These are phyloP conservation scores for Tortricodes alternella DNA, from an alignment of 2,888 invertebrate species.

Conservation along the genomic window DNA sequence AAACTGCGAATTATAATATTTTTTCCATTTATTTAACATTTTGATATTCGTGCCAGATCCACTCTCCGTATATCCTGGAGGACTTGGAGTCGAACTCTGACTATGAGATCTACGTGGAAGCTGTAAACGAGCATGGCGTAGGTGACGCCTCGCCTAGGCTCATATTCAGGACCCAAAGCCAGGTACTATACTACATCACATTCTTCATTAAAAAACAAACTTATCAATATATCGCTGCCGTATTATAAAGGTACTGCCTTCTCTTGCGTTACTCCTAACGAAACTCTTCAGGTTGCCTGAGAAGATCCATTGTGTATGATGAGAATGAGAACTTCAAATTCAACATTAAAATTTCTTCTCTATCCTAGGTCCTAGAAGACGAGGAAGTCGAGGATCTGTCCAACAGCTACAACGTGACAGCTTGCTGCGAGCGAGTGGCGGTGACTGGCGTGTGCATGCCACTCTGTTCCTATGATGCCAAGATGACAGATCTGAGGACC, in stretches of 20 bases:
- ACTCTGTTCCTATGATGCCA: constrained; percentile 91
- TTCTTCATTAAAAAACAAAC: too few relatives aligned
- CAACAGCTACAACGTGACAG: constrained; percentile 88
- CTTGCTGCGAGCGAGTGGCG: constrained; percentile 89
- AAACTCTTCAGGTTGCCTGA: too few relatives aligned
- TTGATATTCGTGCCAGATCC: constrained; percentile 57
- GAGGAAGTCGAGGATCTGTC: constrained; percentile 83
- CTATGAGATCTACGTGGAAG: constrained; percentile 91
- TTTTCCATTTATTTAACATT: not conserved
- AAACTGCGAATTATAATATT: too few relatives aligned
- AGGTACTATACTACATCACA: too few relatives aligned
- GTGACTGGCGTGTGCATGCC: constrained; percentile 87
- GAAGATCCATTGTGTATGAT: too few relatives aligned
- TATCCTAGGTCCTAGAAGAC: constrained; percentile 79
- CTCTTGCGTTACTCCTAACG: too few relatives aligned
- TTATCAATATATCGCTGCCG: too few relatives aligned
- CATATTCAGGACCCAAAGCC: constrained; percentile 88
- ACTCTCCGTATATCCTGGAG: constrained; percentile 89
- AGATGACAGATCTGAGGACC: constrained; percentile 89
- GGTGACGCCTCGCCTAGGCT: constrained; percentile 89
- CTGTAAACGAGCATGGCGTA: constrained; percentile 90
- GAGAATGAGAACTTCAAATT: too few relatives aligned
- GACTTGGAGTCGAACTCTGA: constrained; percentile 87
- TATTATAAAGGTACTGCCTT: too few relatives aligned
- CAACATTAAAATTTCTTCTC: not conserved